These are phyloP conservation scores for Ectemnius lituratus DNA, from an alignment of 2,888 invertebrate species.

Conservation along the genomic window DNA sequence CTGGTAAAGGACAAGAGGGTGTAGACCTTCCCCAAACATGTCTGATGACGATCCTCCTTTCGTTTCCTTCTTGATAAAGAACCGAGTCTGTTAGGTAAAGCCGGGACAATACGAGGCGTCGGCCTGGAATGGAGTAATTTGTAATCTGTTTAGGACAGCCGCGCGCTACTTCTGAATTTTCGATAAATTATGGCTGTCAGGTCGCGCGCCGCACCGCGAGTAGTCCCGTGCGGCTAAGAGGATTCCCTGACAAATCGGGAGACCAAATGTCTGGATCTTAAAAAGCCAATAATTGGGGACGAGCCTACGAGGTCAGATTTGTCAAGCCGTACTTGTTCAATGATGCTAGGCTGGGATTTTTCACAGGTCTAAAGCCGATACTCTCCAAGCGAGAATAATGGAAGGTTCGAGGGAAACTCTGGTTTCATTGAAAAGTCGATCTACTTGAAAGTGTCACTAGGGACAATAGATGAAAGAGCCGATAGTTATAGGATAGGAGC, in stretches of 20 bases:
- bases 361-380: too few species aligned
- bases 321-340: background rate
- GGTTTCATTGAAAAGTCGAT: too few species aligned
- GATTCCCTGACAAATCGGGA: background rate
- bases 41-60: background rate
- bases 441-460: too few species aligned
- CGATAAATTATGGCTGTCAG: conserved; percentile 16
- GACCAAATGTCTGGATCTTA: background rate
- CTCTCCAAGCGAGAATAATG: too few species aligned
- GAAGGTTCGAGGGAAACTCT: too few species aligned
- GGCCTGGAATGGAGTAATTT: conserved; percentile 11
- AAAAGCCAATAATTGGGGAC: background rate
- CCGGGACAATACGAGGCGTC: background rate
- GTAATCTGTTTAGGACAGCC: conserved; percentile 22
- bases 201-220: background rate
- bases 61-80: conserved; percentile 3
- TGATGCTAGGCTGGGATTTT: background rate
- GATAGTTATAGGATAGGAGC: too few species aligned
- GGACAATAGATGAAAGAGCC: too few species aligned
- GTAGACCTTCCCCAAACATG: background rate
- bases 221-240: background rate
- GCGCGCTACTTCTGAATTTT: background rate
- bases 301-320: background rate
- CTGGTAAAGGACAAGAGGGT: too few species aligned
- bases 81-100: background rate